Percentiles rank a stretch among this genome's conserved stretches.
phyloP scores from a whole-genome alignment of 2,113 vertebrate species.

The Zapus hudsonius region DNA sequence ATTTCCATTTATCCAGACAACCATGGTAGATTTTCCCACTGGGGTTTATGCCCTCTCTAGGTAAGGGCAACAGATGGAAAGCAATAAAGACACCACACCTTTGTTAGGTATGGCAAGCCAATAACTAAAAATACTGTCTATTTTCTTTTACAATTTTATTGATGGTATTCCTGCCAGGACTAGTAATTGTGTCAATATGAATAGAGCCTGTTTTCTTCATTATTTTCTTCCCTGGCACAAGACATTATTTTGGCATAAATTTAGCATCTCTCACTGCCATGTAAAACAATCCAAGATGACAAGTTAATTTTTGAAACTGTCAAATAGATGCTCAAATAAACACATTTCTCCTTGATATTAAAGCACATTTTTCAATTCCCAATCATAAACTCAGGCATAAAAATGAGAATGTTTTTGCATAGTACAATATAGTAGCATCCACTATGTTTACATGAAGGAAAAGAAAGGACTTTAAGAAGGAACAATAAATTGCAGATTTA shows the following conservation, averaged over 20 bases:
- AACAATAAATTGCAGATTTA: not conserved
- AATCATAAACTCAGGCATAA: slow-evolving; percentile 12
- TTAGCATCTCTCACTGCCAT: not conserved
- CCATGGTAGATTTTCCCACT: too few species aligned
- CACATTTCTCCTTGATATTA: slow-evolving; percentile 22
- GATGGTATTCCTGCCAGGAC: not conserved
- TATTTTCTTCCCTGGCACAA: slow-evolving; percentile 4
- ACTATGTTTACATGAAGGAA: not conserved
- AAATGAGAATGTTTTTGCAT: not conserved
- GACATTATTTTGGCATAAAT: not conserved
- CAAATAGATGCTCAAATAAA: slow-evolving; percentile 26
- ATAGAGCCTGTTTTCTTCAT: not conserved
- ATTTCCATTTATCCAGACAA: too few species aligned
- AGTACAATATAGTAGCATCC: not conserved
- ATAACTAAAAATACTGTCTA: not conserved
- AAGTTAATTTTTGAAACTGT: slow-evolving; percentile 35
- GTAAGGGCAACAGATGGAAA: not conserved
- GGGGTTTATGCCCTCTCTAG: too few species aligned
- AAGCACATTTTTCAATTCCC: not conserved
- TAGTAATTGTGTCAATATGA: not conserved
- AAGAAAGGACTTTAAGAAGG: not conserved
- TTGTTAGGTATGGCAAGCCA: not conserved
- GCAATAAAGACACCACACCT: not conserved
- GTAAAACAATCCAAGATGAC: not conserved
- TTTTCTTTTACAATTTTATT: not conserved